phyloP scores from a whole-genome alignment of 2,888 invertebrate genomes.

The Napeogenes inachia region DNA sequence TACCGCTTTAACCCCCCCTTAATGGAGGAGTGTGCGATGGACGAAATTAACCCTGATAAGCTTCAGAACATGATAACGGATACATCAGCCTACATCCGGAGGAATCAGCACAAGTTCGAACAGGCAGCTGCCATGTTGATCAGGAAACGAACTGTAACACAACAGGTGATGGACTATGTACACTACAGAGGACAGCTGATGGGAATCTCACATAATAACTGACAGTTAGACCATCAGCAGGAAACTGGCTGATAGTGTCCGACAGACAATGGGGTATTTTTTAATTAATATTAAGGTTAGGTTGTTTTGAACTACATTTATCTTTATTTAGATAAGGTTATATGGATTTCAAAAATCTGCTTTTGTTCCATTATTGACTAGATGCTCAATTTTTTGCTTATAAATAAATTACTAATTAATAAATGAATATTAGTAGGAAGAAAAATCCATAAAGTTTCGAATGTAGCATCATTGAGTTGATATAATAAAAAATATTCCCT shows the following conservation, averaged over 20 bases:
- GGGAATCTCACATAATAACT: conserved; percentile 45
- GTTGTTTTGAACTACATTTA: too few species aligned
- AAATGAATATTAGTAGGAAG: too few species aligned
- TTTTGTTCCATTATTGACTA: too few species aligned
- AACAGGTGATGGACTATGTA: conserved; percentile 44
- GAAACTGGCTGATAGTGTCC: conserved; percentile 33
- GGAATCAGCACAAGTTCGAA: conserved; percentile 87
- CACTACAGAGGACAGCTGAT: conserved; percentile 42
- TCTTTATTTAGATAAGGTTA: too few species aligned
- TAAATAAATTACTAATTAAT: too few species aligned
- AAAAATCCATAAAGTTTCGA: too few species aligned
- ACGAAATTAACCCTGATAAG: conserved; percentile 86
- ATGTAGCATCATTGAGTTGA: too few species aligned
- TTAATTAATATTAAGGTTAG: too few species aligned
- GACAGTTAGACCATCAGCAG: conserved; percentile 37
- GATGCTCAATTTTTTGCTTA: too few species aligned
- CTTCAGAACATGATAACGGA: conserved; percentile 84
- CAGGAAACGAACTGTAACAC: conserved; percentile 42
- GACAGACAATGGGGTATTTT: too few species aligned
- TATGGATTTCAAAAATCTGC: too few species aligned
- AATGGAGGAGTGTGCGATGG: conserved; percentile 86
- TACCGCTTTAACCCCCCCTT: conserved; percentile 93
- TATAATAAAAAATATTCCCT: too few species aligned
- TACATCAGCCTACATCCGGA: conserved; percentile 86
- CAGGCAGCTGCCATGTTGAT: conserved; percentile 72